Evolutionary conservation across 2,888 invertebrate genomes (phyloP).

Genomic region (Oligia fasciuncula): DNA sequence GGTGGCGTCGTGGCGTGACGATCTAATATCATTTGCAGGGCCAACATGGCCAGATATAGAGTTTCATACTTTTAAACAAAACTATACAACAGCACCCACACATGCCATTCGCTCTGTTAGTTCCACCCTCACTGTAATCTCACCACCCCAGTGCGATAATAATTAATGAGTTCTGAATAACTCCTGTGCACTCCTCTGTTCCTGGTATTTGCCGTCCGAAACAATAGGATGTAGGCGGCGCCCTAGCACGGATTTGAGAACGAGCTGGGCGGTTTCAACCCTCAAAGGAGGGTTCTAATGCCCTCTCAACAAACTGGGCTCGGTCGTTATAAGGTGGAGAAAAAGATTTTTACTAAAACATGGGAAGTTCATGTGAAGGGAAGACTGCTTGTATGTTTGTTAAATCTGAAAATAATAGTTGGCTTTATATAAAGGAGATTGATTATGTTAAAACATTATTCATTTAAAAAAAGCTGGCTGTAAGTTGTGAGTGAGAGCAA

Average conservation of each 20-base stretch:
- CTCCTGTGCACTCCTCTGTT: conserved; percentile 75
- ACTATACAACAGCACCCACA: not conserved
- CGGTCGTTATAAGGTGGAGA: not conserved
- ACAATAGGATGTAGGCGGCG: conserved; percentile 88
- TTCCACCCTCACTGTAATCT: conserved; percentile 45
- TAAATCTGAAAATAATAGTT: not conserved
- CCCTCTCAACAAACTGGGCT: conserved; percentile 10
- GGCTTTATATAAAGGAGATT: not conserved
- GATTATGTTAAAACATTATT: too few species aligned
- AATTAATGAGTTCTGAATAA: conserved; percentile 51
- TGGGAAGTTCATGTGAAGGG: not conserved
- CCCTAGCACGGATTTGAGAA: conserved; percentile 66
- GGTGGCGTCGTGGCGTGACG: too few species aligned
- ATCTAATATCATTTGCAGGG: too few species aligned
- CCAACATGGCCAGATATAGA: too few species aligned
- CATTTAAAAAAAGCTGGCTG: not conserved
- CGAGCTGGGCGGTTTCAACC: conserved; percentile 71
- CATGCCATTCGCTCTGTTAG: conserved; percentile 1
- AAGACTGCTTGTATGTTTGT: not conserved
- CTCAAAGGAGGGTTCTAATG: conserved; percentile 29
- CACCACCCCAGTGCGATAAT: conserved; percentile 63
- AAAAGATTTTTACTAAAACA: not conserved
- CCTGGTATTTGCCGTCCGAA: conserved; percentile 83
- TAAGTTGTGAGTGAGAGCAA: not conserved
- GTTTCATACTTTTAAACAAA: not conserved